Evolutionary conservation across 2,113 vertebrate species (phyloP).

Genomic region (Balaeniceps rex): DNA sequence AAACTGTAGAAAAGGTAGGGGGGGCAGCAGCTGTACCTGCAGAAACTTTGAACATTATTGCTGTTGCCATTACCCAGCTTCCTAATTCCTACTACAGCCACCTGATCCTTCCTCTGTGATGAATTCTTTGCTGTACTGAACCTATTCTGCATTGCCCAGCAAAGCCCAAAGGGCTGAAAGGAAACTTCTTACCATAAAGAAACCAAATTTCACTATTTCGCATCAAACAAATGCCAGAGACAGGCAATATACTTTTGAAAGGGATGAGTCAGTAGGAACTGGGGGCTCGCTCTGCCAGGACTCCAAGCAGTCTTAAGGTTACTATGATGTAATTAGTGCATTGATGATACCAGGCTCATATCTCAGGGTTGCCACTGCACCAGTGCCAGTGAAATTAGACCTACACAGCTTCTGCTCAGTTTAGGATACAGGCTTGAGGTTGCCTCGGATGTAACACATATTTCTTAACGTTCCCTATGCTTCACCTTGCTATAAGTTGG

Average conservation of each 20-base stretch:
- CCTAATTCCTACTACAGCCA: background rate
- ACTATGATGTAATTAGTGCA: background rate
- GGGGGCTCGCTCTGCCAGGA: background rate
- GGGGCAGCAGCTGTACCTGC: background rate
- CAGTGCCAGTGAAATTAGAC: background rate
- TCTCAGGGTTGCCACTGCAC: background rate
- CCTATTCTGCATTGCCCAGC: background rate
- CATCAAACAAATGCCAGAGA: background rate
- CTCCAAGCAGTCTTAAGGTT: background rate
- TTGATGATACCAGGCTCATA: rapidly evolving
- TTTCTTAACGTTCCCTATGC: background rate
- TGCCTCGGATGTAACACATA: background rate
- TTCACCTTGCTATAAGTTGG: background rate
- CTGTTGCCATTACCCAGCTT: background rate
- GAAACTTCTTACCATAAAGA: background rate
- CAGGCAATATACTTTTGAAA: background rate
- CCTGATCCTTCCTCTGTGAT: rapidly evolving
- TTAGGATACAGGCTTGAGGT: background rate
- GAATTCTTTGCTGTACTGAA: background rate
- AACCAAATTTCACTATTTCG: background rate
- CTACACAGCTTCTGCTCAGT: background rate
- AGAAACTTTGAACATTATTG: background rate
- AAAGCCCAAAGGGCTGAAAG: background rate
- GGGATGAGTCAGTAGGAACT: background rate
- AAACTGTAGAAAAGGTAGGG: background rate